A percentile compares a stretch with the other conserved stretches of the same genome.
phyloP scores from a whole-genome alignment of 2,113 vertebrate genomes.

The Perca schrenkii region DNA sequence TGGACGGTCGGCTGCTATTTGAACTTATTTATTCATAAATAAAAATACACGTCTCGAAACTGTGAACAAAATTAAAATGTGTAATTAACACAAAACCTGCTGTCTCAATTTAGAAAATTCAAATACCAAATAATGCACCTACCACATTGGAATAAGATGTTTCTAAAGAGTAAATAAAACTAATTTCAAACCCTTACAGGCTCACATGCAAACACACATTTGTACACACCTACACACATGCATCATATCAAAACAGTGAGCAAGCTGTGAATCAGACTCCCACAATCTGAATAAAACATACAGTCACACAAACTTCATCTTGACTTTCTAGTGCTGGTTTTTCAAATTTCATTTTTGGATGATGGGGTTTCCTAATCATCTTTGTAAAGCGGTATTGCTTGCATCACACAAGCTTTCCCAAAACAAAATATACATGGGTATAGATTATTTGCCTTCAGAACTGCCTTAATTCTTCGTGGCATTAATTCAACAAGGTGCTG shows the following conservation, averaged over 20 bases:
- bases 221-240: conserved; percentile 17
- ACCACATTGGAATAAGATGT: not conserved
- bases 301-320: not conserved
- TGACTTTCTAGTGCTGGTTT: not conserved
- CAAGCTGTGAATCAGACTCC: conserved; percentile 38
- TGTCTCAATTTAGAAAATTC: not conserved
- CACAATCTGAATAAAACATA: conserved; percentile 17
- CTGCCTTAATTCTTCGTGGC: too few species aligned
- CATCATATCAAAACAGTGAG: conserved; percentile 23
- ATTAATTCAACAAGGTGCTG: too few species aligned
- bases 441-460: too few species aligned
- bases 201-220: not conserved
- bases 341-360: not conserved
- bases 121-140: conserved; percentile 3
- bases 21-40: not conserved
- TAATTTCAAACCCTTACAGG: not conserved
- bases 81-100: not conserved
- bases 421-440: too few species aligned
- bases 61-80: not conserved
- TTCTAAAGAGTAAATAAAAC: conserved; percentile 15
- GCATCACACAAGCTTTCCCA: too few species aligned
- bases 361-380: not conserved
- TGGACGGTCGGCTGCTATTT: not conserved
- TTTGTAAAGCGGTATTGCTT: not conserved
- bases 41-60: not conserved